Evolutionary conservation across 2,113 vertebrate genomes (phyloP).

Genomic region (Gallinago undulata): DNA sequence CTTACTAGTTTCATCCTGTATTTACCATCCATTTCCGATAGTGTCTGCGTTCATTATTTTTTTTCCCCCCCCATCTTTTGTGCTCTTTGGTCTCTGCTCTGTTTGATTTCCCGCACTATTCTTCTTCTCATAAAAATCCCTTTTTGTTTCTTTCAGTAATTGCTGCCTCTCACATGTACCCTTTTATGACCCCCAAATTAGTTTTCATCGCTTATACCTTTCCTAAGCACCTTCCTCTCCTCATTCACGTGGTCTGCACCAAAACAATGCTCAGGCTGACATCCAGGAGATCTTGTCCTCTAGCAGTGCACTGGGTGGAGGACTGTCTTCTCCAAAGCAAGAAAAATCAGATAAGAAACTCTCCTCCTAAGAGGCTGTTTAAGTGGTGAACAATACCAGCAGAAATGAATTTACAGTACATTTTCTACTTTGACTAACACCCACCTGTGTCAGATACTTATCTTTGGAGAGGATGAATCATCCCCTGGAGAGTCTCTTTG

Average conservation of each 20-base stretch:
- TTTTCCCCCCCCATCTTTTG: not conserved
- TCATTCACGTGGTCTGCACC: not conserved
- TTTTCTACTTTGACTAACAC: constrained; percentile 56
- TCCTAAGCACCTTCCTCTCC: not conserved
- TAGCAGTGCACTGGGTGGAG: accelerated
- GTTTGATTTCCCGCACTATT: not conserved
- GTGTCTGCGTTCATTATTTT: not conserved
- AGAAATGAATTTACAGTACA: constrained; percentile 45
- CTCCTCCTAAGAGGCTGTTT: not conserved
- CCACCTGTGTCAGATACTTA: constrained; percentile 52
- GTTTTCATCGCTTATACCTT: not conserved
- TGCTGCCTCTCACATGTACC: not conserved
- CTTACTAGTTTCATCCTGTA: accelerated
- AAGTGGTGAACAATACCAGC: constrained; percentile 12
- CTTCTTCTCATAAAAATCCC: not conserved
- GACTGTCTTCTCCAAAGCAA: not conserved
- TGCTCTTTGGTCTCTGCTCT: not conserved
- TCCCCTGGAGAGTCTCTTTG: not conserved
- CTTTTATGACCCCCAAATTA: not conserved
- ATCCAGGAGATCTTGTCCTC: not conserved
- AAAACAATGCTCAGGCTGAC: not conserved
- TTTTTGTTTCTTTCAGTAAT: constrained; percentile 9
- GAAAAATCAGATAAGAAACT: not conserved
- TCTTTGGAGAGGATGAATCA: constrained; percentile 46
- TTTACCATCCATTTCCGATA: not conserved